phyloP scores from a whole-genome alignment of 2,888 invertebrate species.

The Aricia artaxerxes region DNA sequence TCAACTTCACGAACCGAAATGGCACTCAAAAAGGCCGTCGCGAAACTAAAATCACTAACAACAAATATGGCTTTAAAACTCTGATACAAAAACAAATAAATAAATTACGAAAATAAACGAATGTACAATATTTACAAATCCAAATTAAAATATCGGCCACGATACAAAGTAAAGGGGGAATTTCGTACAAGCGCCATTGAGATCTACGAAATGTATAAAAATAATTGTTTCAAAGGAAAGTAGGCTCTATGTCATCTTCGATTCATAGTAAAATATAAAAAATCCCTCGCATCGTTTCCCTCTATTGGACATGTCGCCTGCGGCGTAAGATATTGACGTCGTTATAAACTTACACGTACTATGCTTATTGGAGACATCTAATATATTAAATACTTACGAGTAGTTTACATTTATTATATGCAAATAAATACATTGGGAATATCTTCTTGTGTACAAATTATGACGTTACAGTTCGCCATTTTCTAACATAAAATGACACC shows the following conservation, averaged over 20 bases:
- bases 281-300: constrained; percentile 73
- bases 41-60: constrained; percentile 50
- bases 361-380: constrained; percentile 74
- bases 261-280: constrained; percentile 79
- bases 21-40: constrained; percentile 53
- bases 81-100: constrained; percentile 69
- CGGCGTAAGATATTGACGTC: constrained; percentile 61
- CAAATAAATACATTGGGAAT: constrained; percentile 32
- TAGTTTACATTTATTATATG: constrained; percentile 63
- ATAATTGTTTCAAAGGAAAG: constrained; percentile 56
- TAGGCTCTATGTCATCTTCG: constrained; percentile 73
- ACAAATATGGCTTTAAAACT: constrained; percentile 69
- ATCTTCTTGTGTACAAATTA: constrained; percentile 26
- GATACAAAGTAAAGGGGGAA: constrained; percentile 61
- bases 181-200: constrained; percentile 55
- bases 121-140: constrained; percentile 78
- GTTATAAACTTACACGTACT: constrained; percentile 77
- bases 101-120: constrained; percentile 70
- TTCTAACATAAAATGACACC: constrained; percentile 7
- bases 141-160: constrained; percentile 36
- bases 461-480: constrained; percentile 17
- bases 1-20: constrained; percentile 49
- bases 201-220: constrained; percentile 54
- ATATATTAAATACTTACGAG: constrained; percentile 75
- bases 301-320: constrained; percentile 70